These are phyloP conservation scores for Malacoraja senta DNA, from an alignment of 2,797 vertebrate species.

Conservation along the genomic window DNA sequence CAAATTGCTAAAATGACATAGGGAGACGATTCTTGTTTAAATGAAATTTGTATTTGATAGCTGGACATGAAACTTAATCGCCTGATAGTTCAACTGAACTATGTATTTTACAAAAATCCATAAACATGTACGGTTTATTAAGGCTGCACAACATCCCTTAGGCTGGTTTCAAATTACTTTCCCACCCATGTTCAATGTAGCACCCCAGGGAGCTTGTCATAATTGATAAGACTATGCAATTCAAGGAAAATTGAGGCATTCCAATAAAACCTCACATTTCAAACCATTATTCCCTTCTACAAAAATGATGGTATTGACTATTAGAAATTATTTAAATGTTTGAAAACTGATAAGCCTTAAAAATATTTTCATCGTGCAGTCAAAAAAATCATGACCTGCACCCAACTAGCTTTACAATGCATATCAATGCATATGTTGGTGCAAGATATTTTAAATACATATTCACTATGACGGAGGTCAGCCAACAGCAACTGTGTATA, in stretches of 20 bases:
- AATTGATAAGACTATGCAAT: neutral
- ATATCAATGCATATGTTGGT: neutral
- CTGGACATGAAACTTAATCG: no score
- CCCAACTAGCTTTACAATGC: neutral
- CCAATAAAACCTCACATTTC: neutral
- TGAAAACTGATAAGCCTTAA: neutral
- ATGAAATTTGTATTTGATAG: no score
- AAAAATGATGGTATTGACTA: neutral
- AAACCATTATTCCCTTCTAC: neutral
- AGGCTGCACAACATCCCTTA: neutral
- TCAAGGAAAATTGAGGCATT: neutral
- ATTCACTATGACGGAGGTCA: neutral
- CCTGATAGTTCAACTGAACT: neutral
- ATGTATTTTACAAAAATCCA: neutral
- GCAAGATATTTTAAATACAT: neutral
- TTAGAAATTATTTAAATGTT: neutral
- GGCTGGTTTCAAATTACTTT: constrained; percentile 1
- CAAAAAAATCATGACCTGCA: neutral
- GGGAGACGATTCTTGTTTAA: no score
- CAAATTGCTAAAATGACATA: no score
- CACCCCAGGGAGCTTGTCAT: neutral
- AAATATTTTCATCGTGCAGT: neutral
- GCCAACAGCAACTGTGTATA: neutral
- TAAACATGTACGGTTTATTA: neutral
- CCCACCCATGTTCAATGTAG: neutral